phyloP scores from a whole-genome alignment of 35 echinoderm and acorn worm genomes.

The Eucidaris tribuloides region DNA sequence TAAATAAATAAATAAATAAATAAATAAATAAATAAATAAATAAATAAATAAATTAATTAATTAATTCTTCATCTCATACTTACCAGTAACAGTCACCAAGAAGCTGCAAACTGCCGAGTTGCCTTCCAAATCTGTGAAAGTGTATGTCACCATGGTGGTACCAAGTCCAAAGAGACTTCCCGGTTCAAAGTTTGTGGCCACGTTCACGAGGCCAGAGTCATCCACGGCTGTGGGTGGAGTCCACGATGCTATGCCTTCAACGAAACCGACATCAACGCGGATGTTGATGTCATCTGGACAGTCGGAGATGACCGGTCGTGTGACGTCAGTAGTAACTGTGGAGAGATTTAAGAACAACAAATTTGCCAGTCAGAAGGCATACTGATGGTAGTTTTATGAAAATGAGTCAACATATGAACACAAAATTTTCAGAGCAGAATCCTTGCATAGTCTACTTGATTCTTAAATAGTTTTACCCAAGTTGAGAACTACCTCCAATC shows the following conservation, averaged over 20 bases:
- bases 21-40: too few relatives aligned
- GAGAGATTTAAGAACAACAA: too few relatives aligned
- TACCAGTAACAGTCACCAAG: constrained; percentile 31
- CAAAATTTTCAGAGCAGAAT: too few relatives aligned
- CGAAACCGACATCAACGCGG: not conserved
- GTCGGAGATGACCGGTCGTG: constrained; percentile 8
- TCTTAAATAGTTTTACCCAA: too few relatives aligned
- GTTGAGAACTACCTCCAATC: too few relatives aligned
- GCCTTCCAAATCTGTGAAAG: constrained; percentile 57
- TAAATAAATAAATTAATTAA: too few relatives aligned
- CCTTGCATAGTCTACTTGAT: too few relatives aligned
- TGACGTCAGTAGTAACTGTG: constrained; percentile 24
- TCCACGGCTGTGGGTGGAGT: constrained; percentile 58
- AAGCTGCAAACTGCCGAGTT: constrained; percentile 42
- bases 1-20: too few relatives aligned
- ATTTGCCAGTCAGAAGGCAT: too few relatives aligned
- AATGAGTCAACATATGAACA: too few relatives aligned
- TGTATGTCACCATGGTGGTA: constrained; percentile 46
- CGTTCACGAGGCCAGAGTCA: constrained; percentile 44
- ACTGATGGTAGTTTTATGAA: too few relatives aligned
- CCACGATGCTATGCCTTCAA: constrained; percentile 34
- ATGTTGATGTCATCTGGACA: constrained; percentile 39
- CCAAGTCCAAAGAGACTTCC: constrained; percentile 20
- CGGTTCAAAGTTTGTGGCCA: constrained; percentile 4
- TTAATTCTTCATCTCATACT: too few relatives aligned